Evolutionary conservation across 37 sponge, comb jelly and placozoan genomes (phyloP), one percentile per base, ranked within the genome.

Genomic region (Spongilla lacustris): DNA sequence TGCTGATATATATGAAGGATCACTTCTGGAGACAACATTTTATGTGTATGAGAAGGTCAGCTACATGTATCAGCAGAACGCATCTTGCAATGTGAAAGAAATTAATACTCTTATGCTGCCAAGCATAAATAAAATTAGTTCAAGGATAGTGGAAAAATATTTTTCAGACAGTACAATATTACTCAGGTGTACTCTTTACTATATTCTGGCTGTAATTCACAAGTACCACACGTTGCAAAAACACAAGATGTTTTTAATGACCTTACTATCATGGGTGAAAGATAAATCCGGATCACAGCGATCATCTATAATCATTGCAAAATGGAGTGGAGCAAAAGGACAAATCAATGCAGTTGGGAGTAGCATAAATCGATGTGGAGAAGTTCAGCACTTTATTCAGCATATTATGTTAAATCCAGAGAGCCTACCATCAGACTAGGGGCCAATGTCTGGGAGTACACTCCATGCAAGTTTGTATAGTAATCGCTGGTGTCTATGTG

Each of bases 241-340:
- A 13, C 32, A 72, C 30, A 72, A 12, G 30, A 12, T 33, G 32
- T 33, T 34, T 72, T 72, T 33, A 14, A 13, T 72, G 73, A 72
- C 32, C 73, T 72, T 72, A 34, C 30, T 1, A 34, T 72, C 14
- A 30, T 72, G 30, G 73, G 73, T 34, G 32, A 72, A 34, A 12
- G 32, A 12, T 34, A 72, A 72, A 72, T 72, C 73, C 32, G 1
- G 73, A 72, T 72, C 73, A 22, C 73, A 72, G 73, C 73, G 32
- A 72, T 72, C 73, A 34, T 34, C 30, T 34, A 34, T 33, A 14
- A 34, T 72, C 14, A 14, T 14, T 30, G 73, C 73, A 34, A 72
- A 72, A 24, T 72, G 73, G 73, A 11, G 73, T 34, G 73, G 32
- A n/a, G 11, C 11, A 72, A 72, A 58, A 13, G 58, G 58, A 58